Evolutionary conservation across 2,113 vertebrate species (phyloP).

Genomic region (Vicugna pacos): DNA sequence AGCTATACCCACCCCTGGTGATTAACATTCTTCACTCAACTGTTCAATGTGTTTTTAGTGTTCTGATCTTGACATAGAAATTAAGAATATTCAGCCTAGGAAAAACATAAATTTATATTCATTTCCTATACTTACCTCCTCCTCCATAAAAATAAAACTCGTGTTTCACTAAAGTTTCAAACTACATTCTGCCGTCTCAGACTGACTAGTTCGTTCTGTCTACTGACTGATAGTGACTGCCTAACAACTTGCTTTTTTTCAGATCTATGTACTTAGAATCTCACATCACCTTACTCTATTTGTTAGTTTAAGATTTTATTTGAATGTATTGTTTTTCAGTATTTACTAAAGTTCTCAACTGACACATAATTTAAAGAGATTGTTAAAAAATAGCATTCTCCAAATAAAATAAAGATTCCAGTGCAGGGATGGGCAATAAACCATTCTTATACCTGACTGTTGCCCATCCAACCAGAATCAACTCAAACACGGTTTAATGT

Average conservation of each 20-base stretch:
- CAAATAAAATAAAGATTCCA: not conserved
- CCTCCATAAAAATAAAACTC: not conserved
- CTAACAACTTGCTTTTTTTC: not conserved
- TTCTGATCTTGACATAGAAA: not conserved
- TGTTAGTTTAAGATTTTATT: not conserved
- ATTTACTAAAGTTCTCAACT: not conserved
- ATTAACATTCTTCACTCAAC: not conserved
- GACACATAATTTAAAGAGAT: not conserved
- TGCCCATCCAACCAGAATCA: not conserved
- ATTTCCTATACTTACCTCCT: not conserved
- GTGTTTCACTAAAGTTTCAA: not conserved
- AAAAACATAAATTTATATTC: conserved; percentile 12
- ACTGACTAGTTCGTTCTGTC: not conserved
- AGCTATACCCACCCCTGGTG: not conserved
- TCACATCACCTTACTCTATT: not conserved
- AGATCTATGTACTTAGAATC: not conserved
- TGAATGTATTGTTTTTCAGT: not conserved
- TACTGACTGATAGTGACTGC: not conserved
- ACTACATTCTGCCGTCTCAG: not conserved
- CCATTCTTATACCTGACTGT: not conserved
- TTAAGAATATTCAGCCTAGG: not conserved
- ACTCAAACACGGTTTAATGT: not conserved
- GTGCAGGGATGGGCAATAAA: not conserved
- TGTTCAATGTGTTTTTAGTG: not conserved
- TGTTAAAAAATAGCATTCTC: not conserved